Evolutionary conservation across 1,140 invertebrate genomes (phyloP), one percentile per base, ranked within the genome.

Genomic region (Drosophila ambigua): DNA sequence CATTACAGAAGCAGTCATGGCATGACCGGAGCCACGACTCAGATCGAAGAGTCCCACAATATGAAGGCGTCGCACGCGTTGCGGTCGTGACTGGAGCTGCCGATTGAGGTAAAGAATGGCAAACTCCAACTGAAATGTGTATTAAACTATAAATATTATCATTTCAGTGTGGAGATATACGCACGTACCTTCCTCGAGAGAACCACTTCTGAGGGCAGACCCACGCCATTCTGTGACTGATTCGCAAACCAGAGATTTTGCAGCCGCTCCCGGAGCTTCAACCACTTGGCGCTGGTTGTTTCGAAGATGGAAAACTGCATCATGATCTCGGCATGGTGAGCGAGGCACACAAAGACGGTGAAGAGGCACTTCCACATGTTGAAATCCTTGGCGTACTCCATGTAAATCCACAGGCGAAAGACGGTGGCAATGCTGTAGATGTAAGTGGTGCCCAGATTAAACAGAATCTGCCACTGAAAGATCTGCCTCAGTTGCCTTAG

Each of bases 1-100:
- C 0, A 49, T 7, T n/a, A 77, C 58, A n/a, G 76, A 88, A 6
- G n/a, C 24, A 45, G 31, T 57, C 75, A 83, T 60, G 2, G 6
- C 7, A 24, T 39, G 54, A 2, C 39, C 64, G 0, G 60, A 41
- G 11, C n/a, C 44, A 16, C 52, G 61, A 48, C 41, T 77, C 28
- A 87, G 15, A 20, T 88, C 82, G 5, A 88, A 87, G 0, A 87
- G 24, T 3, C 83, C 83, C 6, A 20, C 44, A 11, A 87, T 67
- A 8, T 87, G 83, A 4, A 73, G 72, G 1, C 24, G 52, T 9
- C 82, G 68, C 1, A 73, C 26, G 3, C 72, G 57, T 8, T 72
- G 8, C 0, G 82, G 75, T 1, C 52, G 24, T 2, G 8, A n/a
- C 4, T 87, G 78, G 2, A 83, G 48, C n/a, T 72, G 55, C 0